A percentile compares a stretch with the other conserved stretches of the same genome.
These are phyloP conservation scores for Lamellibrachia satsuma DNA, from an alignment of 2,888 invertebrate species.

Conservation along the genomic window DNA sequence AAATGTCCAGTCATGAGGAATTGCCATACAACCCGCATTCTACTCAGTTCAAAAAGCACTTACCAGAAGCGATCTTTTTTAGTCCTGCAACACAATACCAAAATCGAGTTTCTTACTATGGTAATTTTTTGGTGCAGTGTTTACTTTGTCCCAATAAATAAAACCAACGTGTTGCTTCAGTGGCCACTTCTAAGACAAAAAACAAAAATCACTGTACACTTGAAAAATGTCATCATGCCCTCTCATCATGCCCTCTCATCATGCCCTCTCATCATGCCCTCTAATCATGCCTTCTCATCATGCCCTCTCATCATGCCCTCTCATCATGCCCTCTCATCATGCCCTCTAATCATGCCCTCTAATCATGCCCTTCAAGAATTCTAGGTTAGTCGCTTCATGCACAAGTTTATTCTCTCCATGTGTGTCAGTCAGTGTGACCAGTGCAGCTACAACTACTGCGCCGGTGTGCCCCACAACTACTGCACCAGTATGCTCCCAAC, in stretches of 20 bases:
- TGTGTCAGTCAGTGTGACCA: background rate
- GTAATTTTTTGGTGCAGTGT: background rate
- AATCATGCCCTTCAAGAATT: background rate
- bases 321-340: background rate
- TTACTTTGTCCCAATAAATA: background rate
- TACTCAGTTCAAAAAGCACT: background rate
- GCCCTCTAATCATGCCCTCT: background rate
- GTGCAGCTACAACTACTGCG: background rate
- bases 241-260: background rate
- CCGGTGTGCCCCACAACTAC: background rate
- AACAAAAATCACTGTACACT: background rate
- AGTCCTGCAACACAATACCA: conserved; percentile 1
- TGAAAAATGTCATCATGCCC: background rate
- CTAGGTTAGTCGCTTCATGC: background rate
- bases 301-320: background rate
- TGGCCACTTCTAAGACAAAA: background rate
- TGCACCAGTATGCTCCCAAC: background rate
- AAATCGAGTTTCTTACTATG: background rate
- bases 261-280: background rate
- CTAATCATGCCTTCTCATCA: background rate
- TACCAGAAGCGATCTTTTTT: conserved; percentile 10
- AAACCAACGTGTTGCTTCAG: background rate
- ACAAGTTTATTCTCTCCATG: background rate
- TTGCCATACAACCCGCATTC: background rate
- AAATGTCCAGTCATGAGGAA: no score